Evolutionary conservation across 1,140 invertebrate genomes (phyloP), one percentile per base, ranked within the genome.

Genomic region (Pseudomyrmex cubaensis): DNA sequence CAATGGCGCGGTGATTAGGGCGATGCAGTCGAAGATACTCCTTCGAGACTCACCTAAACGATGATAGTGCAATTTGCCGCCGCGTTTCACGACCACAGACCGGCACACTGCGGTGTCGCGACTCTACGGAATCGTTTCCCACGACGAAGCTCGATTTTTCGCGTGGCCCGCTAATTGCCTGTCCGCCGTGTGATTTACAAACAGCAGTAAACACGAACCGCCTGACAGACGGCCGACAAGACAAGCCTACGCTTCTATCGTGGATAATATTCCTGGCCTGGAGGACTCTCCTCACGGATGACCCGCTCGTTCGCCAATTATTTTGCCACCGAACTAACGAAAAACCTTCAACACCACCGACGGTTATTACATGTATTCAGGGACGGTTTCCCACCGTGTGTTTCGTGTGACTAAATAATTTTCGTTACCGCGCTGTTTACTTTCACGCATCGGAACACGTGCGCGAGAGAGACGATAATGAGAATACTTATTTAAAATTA

Each of bases 181-280:
- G 76, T 80, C 76, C 44, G 76, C 54, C 54, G 20, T 50, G 66
- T 80, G 76, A 80, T 80, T 80, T 80, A 59, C 76, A 80, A 80
- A 80, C 76, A 72, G 76, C 76, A 80, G 76, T 80, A 80, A 80
- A 80, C 76, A 67, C 76, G 66, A 70, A 17, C 7, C 54, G 54
- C 12, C 50, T 80, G 76, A 80, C 66, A 48, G 76, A 80, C 76
- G 76, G 76, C 76, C 66, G 76, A 80, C 76, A 78, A 78, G 75
- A 78, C 75, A 50, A 17, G 76, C 54, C 35, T 25, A 3, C 13
- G 66, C 22, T 35, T 35, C 35, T 80, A 72, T 78, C 64, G 76
- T 48, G 66, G 54, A 80, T 80, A 59, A 70, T 70, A 56, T 80
- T 78, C 64, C 46, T 35, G 4, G 64, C 52, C 64, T 72, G 64